Base-by-base conservation (phyloP, 2,888 invertebrate genomes). In the Rugalucina vietnamica region DNA sequence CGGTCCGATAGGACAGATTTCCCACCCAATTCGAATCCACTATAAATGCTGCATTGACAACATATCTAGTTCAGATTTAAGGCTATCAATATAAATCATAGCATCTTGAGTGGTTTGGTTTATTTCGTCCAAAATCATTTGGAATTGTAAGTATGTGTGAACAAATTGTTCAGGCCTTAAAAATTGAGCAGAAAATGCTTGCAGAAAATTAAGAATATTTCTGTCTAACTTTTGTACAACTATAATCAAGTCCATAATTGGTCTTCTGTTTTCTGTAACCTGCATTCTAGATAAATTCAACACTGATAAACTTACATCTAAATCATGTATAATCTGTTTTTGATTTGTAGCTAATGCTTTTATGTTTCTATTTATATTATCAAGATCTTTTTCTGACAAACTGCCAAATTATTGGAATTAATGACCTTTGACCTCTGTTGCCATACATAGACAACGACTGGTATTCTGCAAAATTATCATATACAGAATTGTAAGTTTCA, bases 391-490 rank as follows among this genome's bases (percentile, higher is more conserved):
- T 71, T 71, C 71, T 24, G 71, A 34, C 5, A 71, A 12, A 10
- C 12, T 71, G 21, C 36, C 71, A 71, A 71, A 71, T 34, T 29
- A 81, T 49, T 73, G 81, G 73, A 24, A 81, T n/a, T 57, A 81
- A n/a, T 34, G 81, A 81, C 21, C 81, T 24, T 76, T 77, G 36
- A 10, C n/a, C 21, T 57, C 75, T 72, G 12, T 2, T 18, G 21
- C n/a, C 37, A 14, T 14, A 27, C 8, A 39, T 24, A 32, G 50
- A 69, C 3, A 81, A n/a, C 2, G 36, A 32, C 24, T 27, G 21
- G 32, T 57, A 76, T 24, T 76, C 72, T 14, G 54, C 81, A 76
- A 81, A 81, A 49, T 36, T 76, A 27, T 34, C n/a, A 27, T 36
- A 24, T 27, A 71, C 39, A 24, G 54, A 43, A 32, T 36, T 36